Percentiles rank a stretch among this genome's conserved stretches.
Conservation (phyloP, 2,888 invertebrate species). For the Exephanes ischioxanthus region DNA sequence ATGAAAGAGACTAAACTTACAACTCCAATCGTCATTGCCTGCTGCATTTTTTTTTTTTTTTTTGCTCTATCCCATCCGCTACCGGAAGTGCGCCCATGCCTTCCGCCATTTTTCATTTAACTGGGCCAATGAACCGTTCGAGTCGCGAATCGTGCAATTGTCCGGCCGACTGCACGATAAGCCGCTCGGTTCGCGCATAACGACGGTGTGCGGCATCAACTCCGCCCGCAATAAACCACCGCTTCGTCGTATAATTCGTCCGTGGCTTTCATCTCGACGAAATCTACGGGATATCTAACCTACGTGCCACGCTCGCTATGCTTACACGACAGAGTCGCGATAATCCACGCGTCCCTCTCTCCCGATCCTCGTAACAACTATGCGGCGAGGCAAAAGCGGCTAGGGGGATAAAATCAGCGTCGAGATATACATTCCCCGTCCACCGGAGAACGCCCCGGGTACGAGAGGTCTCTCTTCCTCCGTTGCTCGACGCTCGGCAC, state of each 20-base stretch:
- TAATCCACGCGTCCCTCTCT: conserved; percentile 51
- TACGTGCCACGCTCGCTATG: not conserved
- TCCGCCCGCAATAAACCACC: conserved; percentile 51
- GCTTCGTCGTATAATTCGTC: conserved; percentile 44
- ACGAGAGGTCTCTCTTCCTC: conserved; percentile 27
- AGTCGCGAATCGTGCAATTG: conserved; percentile 34
- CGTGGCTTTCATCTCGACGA: conserved; percentile 40
- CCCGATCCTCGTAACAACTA: conserved; percentile 46
- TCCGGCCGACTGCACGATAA: conserved; percentile 17
- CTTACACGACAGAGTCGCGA: conserved; percentile 47
- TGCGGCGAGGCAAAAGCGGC: conserved; percentile 53
- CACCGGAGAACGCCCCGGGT: conserved; percentile 48
- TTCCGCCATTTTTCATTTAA: not conserved
- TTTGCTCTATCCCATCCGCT: not conserved
- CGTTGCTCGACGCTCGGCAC: conserved; percentile 34
- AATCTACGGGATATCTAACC: conserved; percentile 29
- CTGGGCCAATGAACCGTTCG: conserved; percentile 9
- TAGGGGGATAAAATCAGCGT: conserved; percentile 65
- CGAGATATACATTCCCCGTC: conserved; percentile 64
- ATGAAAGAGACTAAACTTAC: too few relatives aligned
- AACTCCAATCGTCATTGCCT: not conserved
- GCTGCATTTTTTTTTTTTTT: not conserved
- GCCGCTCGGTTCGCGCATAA: conserved; percentile 19
- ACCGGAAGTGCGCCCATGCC: not conserved
- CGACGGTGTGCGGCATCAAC: conserved; percentile 13